Percentiles rank a stretch among this genome's conserved stretches.
These are phyloP conservation scores for Aptenodytes forsteri DNA, from an alignment of 2,113 vertebrate species.

Conservation along the genomic window DNA sequence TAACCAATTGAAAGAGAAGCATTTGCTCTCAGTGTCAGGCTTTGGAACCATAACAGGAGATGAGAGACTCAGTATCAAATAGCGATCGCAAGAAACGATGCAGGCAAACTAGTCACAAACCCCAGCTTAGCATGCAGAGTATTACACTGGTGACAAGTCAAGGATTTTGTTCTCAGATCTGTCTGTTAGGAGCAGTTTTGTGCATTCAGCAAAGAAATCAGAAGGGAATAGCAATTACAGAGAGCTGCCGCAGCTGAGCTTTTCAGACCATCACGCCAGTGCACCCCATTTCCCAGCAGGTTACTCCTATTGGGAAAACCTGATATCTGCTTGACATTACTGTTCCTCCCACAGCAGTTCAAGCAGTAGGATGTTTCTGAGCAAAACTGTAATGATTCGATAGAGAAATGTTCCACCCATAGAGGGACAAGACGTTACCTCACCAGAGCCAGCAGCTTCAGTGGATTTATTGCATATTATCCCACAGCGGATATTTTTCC, in stretches of 20 bases:
- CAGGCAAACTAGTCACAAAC: background rate
- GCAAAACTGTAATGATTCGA: background rate
- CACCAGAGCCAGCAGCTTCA: constrained; percentile 12
- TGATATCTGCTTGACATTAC: background rate
- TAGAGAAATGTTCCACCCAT: constrained; percentile 4
- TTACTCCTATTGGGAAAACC: constrained; percentile 54
- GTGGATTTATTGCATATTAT: background rate
- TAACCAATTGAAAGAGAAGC: background rate
- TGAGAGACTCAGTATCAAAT: background rate
- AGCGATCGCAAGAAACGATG: background rate
- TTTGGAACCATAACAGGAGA: constrained; percentile 5
- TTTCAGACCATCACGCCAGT: constrained; percentile 1
- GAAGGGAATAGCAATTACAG: constrained; percentile 66
- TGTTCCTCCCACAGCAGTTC: background rate
- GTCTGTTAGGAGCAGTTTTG: constrained; percentile 49
- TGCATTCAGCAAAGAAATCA: constrained; percentile 56
- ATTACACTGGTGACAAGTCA: constrained; percentile 34
- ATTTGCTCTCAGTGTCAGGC: background rate
- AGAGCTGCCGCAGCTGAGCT: constrained; percentile 51
- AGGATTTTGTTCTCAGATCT: constrained; percentile 50
- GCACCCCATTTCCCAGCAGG: constrained; percentile 18
- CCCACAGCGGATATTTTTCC: constrained; percentile 14
- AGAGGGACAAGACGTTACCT: constrained; percentile 11
- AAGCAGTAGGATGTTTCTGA: constrained; percentile 16
- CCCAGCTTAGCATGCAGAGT: background rate